Conservation (phyloP, 1,140 invertebrate species). For the Drosophila nigromelanica region DNA sequence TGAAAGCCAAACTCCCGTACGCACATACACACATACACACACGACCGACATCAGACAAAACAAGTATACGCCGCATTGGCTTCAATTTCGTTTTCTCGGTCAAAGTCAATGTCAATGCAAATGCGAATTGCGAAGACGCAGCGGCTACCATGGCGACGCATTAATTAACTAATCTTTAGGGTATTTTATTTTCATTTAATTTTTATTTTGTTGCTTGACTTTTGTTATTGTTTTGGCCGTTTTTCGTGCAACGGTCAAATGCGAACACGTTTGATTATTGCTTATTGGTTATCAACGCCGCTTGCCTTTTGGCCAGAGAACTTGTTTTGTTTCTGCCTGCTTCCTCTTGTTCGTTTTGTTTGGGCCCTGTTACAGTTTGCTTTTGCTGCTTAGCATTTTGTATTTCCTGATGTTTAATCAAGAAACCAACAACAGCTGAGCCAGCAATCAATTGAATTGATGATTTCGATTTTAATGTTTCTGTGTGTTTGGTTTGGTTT, state of each 20-base stretch:
- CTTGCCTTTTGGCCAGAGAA: slow-evolving; percentile 49
- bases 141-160: slow-evolving; percentile 42
- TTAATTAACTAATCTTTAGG: slow-evolving; percentile 62
- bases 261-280: slow-evolving; percentile 57
- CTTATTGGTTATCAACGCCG: slow-evolving; percentile 52
- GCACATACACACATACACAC: slow-evolving; percentile 7
- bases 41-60: neutral
- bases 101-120: slow-evolving; percentile 83
- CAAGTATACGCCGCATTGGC: slow-evolving; percentile 68
- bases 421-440: slow-evolving; percentile 23
- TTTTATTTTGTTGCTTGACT: slow-evolving; percentile 2
- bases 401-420: slow-evolving; percentile 81
- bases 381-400: slow-evolving; percentile 74
- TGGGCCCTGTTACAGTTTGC: slow-evolving; percentile 78
- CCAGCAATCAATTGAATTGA: slow-evolving; percentile 40
- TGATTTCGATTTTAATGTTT: slow-evolving; percentile 47
- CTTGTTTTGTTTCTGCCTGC: slow-evolving; percentile 43
- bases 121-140: slow-evolving; percentile 51
- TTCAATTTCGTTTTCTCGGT: slow-evolving; percentile 78
- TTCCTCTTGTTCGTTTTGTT: slow-evolving; percentile 15
- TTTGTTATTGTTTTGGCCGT: slow-evolving; percentile 23
- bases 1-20: neutral
- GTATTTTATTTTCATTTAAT: slow-evolving; percentile 27
- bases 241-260: slow-evolving; percentile 59
- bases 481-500: slow-evolving; percentile 20